Evolutionary conservation across 2,113 vertebrate genomes (phyloP).

Genomic region (Maccullochella peelii): DNA sequence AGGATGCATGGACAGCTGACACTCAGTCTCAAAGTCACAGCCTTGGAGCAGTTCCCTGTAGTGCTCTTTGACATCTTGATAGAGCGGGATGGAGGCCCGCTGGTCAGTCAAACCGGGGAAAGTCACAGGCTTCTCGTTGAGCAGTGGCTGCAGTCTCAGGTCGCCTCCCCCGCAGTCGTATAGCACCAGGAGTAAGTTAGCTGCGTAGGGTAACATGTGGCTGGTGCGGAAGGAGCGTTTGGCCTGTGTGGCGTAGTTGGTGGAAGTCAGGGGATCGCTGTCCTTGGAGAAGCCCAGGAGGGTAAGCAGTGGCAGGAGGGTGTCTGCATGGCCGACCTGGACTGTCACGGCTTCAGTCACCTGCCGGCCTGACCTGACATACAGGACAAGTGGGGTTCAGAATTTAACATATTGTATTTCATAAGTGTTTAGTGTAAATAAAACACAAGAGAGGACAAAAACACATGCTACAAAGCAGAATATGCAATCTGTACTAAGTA

Average conservation of each 20-base stretch:
- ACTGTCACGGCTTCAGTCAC: slow-evolving; percentile 89
- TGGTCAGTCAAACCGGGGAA: slow-evolving; percentile 84
- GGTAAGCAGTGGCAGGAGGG: slow-evolving; percentile 92
- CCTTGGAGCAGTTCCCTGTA: slow-evolving; percentile 88
- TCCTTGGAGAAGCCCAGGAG: slow-evolving; percentile 96
- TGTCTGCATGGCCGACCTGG: slow-evolving; percentile 96
- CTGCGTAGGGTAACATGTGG: slow-evolving; percentile 89
- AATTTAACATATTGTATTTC: background rate
- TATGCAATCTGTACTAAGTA: background rate
- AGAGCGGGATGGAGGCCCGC: slow-evolving; percentile 79
- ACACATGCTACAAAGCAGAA: background rate
- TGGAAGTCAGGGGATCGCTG: slow-evolving; percentile 82
- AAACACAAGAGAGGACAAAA: background rate
- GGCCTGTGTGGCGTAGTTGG: slow-evolving; percentile 84
- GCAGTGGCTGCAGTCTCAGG: slow-evolving; percentile 89
- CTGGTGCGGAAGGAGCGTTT: slow-evolving; percentile 89
- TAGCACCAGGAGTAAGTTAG: slow-evolving; percentile 92
- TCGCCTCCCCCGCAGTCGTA: slow-evolving; percentile 87
- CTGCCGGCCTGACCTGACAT: slow-evolving; percentile 83
- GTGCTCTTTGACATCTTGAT: slow-evolving; percentile 84
- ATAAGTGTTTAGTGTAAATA: background rate
- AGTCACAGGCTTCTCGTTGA: slow-evolving; percentile 89
- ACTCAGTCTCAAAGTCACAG: slow-evolving; percentile 88
- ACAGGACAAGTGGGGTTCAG: background rate
- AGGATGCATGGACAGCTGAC: slow-evolving; percentile 75